Evolutionary conservation across 2,888 invertebrate genomes (phyloP).

Genomic region (Alsophila aescularia): DNA sequence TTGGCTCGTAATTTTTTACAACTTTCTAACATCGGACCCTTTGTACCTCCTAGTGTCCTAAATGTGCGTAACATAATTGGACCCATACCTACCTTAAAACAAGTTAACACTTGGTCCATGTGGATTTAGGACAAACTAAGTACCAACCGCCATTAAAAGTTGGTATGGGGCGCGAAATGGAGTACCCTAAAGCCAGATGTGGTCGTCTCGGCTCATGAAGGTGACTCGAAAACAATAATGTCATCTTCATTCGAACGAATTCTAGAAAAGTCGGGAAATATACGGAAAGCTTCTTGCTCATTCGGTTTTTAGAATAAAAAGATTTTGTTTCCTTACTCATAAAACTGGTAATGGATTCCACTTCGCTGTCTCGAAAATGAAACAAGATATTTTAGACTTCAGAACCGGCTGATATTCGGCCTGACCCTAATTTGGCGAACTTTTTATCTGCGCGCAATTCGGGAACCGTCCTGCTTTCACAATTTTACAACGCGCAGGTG

Average conservation of each 20-base stretch:
- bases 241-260: neutral
- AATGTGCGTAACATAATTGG: neutral
- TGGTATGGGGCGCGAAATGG: neutral
- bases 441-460: slow-evolving; percentile 32
- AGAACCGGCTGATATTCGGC: slow-evolving; percentile 17
- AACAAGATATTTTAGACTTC: slow-evolving; percentile 25
- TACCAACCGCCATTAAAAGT: slow-evolving; percentile 17
- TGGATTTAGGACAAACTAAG: slow-evolving; percentile 6
- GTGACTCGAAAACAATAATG: neutral
- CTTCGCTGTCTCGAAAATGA: slow-evolving; percentile 23
- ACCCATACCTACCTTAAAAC: neutral
- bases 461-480: slow-evolving; percentile 38
- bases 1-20: too few relatives aligned
- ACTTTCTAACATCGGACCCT: neutral
- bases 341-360: slow-evolving; percentile 25
- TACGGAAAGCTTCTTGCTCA: slow-evolving; percentile 14
- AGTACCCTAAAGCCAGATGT: slow-evolving; percentile 7
- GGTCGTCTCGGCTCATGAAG: neutral
- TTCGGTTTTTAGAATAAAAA: slow-evolving; percentile 13
- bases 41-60: neutral
- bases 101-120: slow-evolving; percentile 1
- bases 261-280: slow-evolving; percentile 9
- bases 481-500: slow-evolving; percentile 56
- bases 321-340: slow-evolving; percentile 21
- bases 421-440: slow-evolving; percentile 23